Evolutionary conservation across 1,140 invertebrate species (phyloP), one percentile per base, ranked within the genome.

Genomic region (Oscheius sp.): DNA sequence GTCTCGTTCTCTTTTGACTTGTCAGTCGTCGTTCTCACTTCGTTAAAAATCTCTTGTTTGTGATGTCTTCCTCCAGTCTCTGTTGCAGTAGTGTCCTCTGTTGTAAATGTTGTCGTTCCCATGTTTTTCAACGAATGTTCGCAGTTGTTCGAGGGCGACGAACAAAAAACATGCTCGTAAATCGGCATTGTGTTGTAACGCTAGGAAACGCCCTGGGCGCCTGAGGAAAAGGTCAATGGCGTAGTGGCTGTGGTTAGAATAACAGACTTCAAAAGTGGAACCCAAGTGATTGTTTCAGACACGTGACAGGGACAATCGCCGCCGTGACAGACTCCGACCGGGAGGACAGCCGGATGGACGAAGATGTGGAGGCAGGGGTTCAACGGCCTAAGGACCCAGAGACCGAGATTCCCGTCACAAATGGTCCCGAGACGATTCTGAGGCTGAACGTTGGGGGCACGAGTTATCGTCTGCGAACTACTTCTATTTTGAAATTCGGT

Each of bases 381-480:
- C 78, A 73, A 82, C 82, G 68, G 66, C 76, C 18, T 73, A 77
- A 65, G 81, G 80, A 74, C 28, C 32, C 52, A 45, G 46, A 34
- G 23, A 45, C 1, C 31, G 63, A 23, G 20, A 32, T 64, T 36
- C 42, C 10, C 10, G 38, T 23, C 26, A 15, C 2, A 26, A 32
- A 64, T 23, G 66, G 31, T 52, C 15, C 3, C 7, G 81, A 83
- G 69, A 62, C 75, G 7, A 83, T 83, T 59, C 78, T 83, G 15
- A 59, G 81, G 38, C 64, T 83, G 36, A 84, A 79, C 66, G 84
- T 83, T 65, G 82, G 82, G 18, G 82, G 82, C 29, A 69, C 77
- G 45, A 69, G 73, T 29, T 83, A 83, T 62, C 79, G 82, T 10
- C 81, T 83, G 67, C 64, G 82, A 45, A 82, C 80, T 0, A 45